Base-by-base conservation (phyloP, 2,888 invertebrate species). In the Smittia sp. region DNA sequence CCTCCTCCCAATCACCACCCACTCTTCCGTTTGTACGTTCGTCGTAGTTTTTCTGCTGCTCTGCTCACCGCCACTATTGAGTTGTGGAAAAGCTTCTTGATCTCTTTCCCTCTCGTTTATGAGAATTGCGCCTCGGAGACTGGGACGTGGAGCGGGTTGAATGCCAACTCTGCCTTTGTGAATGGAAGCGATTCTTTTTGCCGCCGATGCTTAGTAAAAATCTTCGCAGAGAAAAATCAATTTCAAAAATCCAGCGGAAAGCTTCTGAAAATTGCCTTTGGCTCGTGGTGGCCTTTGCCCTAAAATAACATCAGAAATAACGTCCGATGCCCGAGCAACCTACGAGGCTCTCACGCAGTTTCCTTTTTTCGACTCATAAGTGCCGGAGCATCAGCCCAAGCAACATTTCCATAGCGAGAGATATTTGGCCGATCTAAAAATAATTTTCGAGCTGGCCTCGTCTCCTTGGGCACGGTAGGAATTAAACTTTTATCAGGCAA, bases 341-440 rank as follows among this genome's bases (percentile, higher is more conserved):
- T 46, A 46, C 46, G 15, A 32, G 32, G 32, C 46, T n/a, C 46
- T 46, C 15, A 46, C 13, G 15, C 6, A 46, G 6, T 46, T 46
- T n/a, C 46, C n/a, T 46, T 46, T 46, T 46, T 46, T 2, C 46
- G 46, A 15, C 46, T 15, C 15, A 15, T 15, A 46, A 46, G 46
- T 3, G 46, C n/a, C 46, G 46, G 3, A n/a, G 4, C 46, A 46
- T 3, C n/a, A 46, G 15, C 46, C 2, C 46, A n/a, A 46, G 24
- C 11, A 62, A 54, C 54, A 62, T 62, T 62, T 62, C 62, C 62
- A 62, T 62, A n/a, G 18, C 18, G 25, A 22, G 62, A 18, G 15
- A 54, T 13, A 63, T 27, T 66, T 39, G 32, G 11, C 66, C 66
- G 68, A 41, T 68, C 68, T 68, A 68, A 68, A 68, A 68, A 68